A percentile compares a stretch with the other conserved stretches of the same genome.
These are phyloP conservation scores for Nysson spinosus DNA, from an alignment of 2,888 invertebrate species.

Conservation along the genomic window DNA sequence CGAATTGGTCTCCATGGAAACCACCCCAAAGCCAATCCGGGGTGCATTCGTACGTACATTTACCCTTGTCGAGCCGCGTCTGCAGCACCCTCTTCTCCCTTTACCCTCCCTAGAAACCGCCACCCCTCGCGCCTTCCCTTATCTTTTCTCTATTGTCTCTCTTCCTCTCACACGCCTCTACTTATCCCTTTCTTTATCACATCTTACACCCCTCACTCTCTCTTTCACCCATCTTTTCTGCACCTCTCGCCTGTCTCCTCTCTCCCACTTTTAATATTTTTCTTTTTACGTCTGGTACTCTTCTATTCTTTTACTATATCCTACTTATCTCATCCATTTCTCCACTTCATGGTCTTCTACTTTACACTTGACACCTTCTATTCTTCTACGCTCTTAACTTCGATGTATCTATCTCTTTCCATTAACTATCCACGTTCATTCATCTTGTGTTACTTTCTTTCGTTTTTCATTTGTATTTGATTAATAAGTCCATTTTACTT, in stretches of 20 bases:
- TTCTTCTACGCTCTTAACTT: too few relatives aligned
- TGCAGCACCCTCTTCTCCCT: constrained; percentile 46
- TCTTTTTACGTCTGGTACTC: too few relatives aligned
- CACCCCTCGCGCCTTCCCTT: constrained; percentile 21
- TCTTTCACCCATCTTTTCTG: neutral
- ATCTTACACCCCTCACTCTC: constrained; percentile 4
- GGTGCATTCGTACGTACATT: constrained; percentile 73
- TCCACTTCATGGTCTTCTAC: neutral
- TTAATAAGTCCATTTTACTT: too few relatives aligned
- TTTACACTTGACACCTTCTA: neutral
- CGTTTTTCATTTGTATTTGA: too few relatives aligned
- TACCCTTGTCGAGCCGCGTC: constrained; percentile 65
- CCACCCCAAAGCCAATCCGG: constrained; percentile 72
- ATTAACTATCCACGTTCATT: too few relatives aligned
- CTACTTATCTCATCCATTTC: neutral
- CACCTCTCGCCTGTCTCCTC: neutral
- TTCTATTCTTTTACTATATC: constrained; percentile 14
- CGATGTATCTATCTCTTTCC: too few relatives aligned
- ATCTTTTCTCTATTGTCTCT: constrained; percentile 14
- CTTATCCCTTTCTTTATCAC: constrained; percentile 15
- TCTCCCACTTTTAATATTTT: neutral
- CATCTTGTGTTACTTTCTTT: too few relatives aligned
- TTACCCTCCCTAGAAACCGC: constrained; percentile 38
- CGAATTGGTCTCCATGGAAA: constrained; percentile 70
- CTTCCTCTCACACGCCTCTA: constrained; percentile 4